A percentile compares a stretch with the other conserved stretches of the same genome.
These are phyloP conservation scores for Neostethus bicornis DNA, from an alignment of 2,797 vertebrate genomes.

Conservation along the genomic window DNA sequence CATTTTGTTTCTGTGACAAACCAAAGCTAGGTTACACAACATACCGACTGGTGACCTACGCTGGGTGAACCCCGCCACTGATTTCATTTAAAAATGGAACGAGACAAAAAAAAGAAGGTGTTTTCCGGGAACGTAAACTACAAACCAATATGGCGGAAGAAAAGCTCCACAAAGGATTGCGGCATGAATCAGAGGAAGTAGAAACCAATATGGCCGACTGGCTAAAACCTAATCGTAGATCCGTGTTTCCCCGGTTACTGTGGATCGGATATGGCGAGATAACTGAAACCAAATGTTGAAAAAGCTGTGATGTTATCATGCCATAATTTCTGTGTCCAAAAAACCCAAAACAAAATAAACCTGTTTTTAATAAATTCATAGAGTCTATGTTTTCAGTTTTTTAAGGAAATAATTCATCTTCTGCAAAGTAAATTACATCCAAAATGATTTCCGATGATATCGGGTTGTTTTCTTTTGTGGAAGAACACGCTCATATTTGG, in stretches of 20 bases:
- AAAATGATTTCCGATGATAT: conserved; percentile 3
- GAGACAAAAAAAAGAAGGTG: too few species aligned
- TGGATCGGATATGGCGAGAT: conserved; percentile 45
- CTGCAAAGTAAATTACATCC: conserved; percentile 24
- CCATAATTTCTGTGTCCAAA: conserved; percentile 29
- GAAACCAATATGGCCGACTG: conserved; percentile 61
- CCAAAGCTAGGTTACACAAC: too few species aligned
- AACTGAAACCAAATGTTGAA: conserved; percentile 68
- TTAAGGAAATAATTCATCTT: conserved; percentile 41
- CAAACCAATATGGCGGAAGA: conserved; percentile 36
- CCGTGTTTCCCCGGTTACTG: conserved; percentile 68
- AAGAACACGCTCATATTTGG: conserved; percentile 12
- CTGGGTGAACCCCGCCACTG: too few species aligned
- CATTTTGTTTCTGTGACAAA: too few species aligned
- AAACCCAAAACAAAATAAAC: conserved; percentile 46
- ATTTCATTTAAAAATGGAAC: too few species aligned
- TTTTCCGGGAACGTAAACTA: conserved; percentile 58
- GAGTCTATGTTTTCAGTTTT: conserved; percentile 40
- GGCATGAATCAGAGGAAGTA: conserved; percentile 41
- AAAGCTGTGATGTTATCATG: conserved; percentile 30
- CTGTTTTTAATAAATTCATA: conserved; percentile 24
- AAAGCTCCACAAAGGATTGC: conserved; percentile 14
- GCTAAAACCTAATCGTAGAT: conserved; percentile 66
- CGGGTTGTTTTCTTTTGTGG: conserved; percentile 31
- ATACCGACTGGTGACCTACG: too few species aligned